These are phyloP conservation scores for Myrmecophaga tridactyla DNA, from an alignment of 2,113 vertebrate genomes.

Conservation along the genomic window DNA sequence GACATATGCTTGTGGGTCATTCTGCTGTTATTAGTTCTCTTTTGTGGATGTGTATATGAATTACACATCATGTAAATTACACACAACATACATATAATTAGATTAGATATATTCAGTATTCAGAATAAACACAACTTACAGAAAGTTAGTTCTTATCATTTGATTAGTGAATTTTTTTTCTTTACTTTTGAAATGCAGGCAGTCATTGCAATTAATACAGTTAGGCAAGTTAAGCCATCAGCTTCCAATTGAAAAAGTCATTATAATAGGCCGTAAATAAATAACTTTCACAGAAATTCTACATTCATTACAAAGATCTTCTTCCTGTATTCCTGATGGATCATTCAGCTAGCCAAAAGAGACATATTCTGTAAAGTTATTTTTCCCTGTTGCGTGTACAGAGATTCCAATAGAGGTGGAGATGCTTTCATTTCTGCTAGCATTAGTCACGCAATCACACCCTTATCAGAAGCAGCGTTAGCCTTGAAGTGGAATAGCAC, in stretches of 20 bases:
- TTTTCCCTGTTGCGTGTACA: constrained; percentile 28
- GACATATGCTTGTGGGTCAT: not conserved
- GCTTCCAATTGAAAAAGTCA: not conserved
- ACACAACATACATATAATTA: not conserved
- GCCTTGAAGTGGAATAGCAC: not conserved
- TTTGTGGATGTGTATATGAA: not conserved
- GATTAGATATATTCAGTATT: not conserved
- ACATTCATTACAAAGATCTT: not conserved
- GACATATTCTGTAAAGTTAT: not conserved
- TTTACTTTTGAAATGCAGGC: not conserved
- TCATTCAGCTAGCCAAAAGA: not conserved
- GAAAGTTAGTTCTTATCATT: not conserved
- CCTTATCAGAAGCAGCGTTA: not conserved
- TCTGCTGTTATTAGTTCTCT: not conserved
- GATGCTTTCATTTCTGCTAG: constrained; percentile 25
- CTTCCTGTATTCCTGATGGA: not conserved
- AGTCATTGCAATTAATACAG: not conserved
- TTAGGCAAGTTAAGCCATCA: not conserved
- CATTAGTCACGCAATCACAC: not conserved
- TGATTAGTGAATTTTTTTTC: not conserved
- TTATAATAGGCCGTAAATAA: not conserved
- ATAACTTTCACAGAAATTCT: not conserved
- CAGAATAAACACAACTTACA: not conserved
- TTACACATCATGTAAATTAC: not conserved
- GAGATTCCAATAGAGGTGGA: not conserved